Conservation (phyloP, 2,797 vertebrate genomes). For the Sciurus carolinensis region DNA sequence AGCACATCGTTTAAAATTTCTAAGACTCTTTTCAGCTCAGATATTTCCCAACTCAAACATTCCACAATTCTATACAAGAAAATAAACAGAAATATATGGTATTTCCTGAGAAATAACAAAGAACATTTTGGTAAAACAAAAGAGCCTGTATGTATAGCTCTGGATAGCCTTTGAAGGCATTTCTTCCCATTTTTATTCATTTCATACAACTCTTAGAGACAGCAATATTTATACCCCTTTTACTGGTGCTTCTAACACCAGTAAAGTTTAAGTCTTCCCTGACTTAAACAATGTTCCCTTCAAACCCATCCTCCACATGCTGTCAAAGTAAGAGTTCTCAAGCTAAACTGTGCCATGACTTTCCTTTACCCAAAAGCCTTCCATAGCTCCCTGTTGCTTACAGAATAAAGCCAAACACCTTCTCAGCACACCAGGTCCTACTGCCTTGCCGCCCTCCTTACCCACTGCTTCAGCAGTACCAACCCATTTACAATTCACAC, state of each 20-base stretch:
- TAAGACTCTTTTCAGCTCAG: not conserved
- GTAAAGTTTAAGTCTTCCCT: not conserved
- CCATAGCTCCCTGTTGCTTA: not conserved
- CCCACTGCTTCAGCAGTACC: not conserved
- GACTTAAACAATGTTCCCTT: not conserved
- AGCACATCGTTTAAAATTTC: not conserved
- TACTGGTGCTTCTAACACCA: not conserved
- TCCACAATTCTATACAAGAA: not conserved
- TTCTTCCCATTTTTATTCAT: not conserved
- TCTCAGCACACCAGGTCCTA: not conserved
- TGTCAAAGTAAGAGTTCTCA: not conserved
- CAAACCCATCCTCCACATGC: not conserved
- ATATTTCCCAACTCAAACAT: not conserved
- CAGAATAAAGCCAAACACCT: not conserved
- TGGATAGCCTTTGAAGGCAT: not conserved
- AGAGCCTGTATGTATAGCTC: not conserved
- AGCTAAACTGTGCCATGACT: not conserved
- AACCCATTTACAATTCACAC: not conserved
- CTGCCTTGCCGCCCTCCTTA: not conserved
- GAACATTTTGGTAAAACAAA: not conserved
- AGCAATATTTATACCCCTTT: not conserved
- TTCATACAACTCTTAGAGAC: not conserved
- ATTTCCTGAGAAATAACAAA: conserved; percentile 19
- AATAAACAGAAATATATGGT: not conserved
- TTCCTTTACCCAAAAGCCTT: not conserved